phyloP scores from a whole-genome alignment of 2,888 invertebrate species.

The Callosobruchus maculatus region DNA sequence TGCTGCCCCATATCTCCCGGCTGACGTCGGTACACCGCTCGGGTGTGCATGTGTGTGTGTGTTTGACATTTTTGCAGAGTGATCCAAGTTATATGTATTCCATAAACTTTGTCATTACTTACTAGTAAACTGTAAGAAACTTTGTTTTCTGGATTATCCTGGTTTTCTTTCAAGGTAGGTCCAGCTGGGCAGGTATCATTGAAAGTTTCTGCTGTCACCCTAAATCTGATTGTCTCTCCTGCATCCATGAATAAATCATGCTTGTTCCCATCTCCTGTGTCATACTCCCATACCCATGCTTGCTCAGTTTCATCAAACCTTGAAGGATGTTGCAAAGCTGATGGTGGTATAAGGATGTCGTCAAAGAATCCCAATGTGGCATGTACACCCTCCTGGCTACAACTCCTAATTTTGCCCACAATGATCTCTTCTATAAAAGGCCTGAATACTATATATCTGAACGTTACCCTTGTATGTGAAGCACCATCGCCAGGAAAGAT shows the following conservation, averaged over 20 bases:
- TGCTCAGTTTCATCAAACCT: slow-evolving; percentile 89
- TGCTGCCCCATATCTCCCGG: too few relatives aligned
- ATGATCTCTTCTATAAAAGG: slow-evolving; percentile 93
- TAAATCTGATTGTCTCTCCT: slow-evolving; percentile 81
- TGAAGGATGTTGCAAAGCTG: slow-evolving; percentile 89
- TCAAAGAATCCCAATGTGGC: slow-evolving; percentile 94
- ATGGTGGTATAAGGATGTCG: slow-evolving; percentile 91
- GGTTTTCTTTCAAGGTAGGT: slow-evolving; percentile 52
- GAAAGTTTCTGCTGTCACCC: slow-evolving; percentile 85
- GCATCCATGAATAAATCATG: slow-evolving; percentile 95
- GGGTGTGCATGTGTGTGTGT: too few relatives aligned
- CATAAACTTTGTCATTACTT: slow-evolving; percentile 40
- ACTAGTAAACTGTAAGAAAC: slow-evolving; percentile 64
- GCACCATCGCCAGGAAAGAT: slow-evolving; percentile 95
- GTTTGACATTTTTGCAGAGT: too few relatives aligned
- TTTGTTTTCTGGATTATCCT: slow-evolving; percentile 53
- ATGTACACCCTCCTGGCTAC: slow-evolving; percentile 88
- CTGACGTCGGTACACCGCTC: too few relatives aligned
- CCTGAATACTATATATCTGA: slow-evolving; percentile 91
- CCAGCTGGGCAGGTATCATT: slow-evolving; percentile 82
- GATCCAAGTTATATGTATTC: too few relatives aligned
- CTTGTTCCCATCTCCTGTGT: slow-evolving; percentile 71
- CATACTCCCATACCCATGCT: slow-evolving; percentile 97
- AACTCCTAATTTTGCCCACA: slow-evolving; percentile 88
- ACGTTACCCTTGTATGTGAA: slow-evolving; percentile 88